Conservation (phyloP, 2,113 vertebrate species). For the Oryzias celebensis region DNA sequence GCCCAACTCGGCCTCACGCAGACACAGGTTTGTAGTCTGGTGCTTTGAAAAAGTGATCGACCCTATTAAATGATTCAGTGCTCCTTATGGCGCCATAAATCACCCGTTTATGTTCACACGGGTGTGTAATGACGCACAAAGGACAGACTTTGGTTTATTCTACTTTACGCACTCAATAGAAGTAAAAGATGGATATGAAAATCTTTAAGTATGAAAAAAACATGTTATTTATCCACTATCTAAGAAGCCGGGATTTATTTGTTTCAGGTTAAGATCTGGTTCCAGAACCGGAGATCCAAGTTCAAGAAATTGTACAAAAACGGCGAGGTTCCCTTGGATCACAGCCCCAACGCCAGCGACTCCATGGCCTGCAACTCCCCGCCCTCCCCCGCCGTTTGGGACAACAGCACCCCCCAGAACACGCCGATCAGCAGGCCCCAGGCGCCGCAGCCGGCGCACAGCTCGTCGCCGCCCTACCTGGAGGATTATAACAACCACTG, state of each 20-base stretch:
- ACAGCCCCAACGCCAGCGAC: conserved; percentile 97
- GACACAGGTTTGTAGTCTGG: conserved; percentile 85
- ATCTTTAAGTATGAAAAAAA: background rate
- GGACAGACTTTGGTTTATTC: background rate
- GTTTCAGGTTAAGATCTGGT: conserved; percentile 96
- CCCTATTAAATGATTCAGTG: background rate
- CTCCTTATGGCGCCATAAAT: background rate
- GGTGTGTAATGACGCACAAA: conserved; percentile 41
- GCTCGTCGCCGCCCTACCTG: conserved; percentile 89
- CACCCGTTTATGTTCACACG: background rate
- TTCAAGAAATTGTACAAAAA: conserved; percentile 99
- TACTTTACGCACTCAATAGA: too few species aligned
- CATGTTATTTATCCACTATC: background rate
- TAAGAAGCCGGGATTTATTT: background rate
- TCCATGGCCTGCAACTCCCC: conserved; percentile 99
- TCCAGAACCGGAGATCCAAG: conserved; percentile 97
- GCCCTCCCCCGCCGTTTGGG: conserved; percentile 90
- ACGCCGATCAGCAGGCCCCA: conserved; percentile 82
- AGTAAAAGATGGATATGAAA: too few species aligned
- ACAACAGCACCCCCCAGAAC: conserved; percentile 84
- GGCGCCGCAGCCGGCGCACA: conserved; percentile 85
- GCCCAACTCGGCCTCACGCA: conserved; percentile 96
- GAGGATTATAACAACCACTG: conserved; percentile 93
- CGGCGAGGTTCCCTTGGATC: conserved; percentile 92
- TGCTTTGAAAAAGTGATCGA: background rate